Base-by-base conservation (phyloP, 1,140 invertebrate genomes). In the Plodia interpunctella region DNA sequence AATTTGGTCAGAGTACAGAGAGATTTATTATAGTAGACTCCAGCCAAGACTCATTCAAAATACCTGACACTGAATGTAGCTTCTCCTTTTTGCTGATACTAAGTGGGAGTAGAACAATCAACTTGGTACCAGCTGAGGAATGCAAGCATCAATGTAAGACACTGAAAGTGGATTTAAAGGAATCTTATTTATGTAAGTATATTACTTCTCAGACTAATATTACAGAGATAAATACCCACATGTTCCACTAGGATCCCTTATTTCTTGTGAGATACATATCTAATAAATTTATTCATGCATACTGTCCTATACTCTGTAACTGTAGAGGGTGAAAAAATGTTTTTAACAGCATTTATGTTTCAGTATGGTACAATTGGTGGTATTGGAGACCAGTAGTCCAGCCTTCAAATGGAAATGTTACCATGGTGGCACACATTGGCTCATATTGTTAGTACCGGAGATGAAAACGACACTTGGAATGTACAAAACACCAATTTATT, bases 281-380 rank as follows among this genome's bases (percentile, higher is more conserved):
- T n/a, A n/a, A n/a, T n/a, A n/a, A n/a, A 49, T 49, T 49, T 25
- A 25, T 2, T 6, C 21, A 25, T 25, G 21, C 21, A 25, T 25
- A 3, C 2, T 25, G 21, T n/a, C 21, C 21, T 25, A 25, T n/a
- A n/a, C n/a, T n/a, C n/a, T n/a, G n/a, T n/a, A n/a, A n/a, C n/a
- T n/a, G n/a, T n/a, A 17, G 5, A 49, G 5, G 6, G 4, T 49
- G 9, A 9, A 4, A 60, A 61, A 56, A 38, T 44, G 59, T 56
- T 58, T 76, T 70, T 32, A 32, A 32, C 30, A 28, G 3, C 4
- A 5, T 32, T 32, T 80, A 78, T 74, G 64, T 92, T 93, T 66
- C 85, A 95, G 94, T 96, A 68, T 95, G 93, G 92, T 96, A 95
- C 72, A 96, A 95, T 78, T 96, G 95, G 94, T 95, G 95, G 93